Conservation (phyloP, 1,140 invertebrate genomes). For the Apis dorsata region DNA sequence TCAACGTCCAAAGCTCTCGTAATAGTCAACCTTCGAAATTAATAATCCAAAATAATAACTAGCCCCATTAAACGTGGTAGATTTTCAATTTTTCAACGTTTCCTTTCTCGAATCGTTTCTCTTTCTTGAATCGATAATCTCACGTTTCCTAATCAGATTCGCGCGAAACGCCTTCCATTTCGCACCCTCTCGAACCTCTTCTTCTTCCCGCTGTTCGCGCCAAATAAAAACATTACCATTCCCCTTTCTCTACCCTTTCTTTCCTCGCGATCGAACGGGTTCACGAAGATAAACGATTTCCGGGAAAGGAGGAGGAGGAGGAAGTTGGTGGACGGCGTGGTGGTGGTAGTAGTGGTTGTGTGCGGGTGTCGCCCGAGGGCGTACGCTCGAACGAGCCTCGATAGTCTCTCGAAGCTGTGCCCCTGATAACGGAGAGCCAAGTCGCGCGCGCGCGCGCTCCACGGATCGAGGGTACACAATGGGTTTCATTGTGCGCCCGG, state of each 20-base stretch:
- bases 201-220: neutral
- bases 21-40: no score
- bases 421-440: slow-evolving; percentile 23
- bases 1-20: no score
- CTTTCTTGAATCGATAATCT: no score
- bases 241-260: neutral
- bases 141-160: neutral
- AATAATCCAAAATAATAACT: no score
- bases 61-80: no score
- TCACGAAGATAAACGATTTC: slow-evolving; percentile 22
- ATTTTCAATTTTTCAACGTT: no score
- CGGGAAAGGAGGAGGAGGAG: neutral
- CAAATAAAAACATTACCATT: slow-evolving; percentile 37
- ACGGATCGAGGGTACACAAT: slow-evolving; percentile 43
- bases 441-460: neutral
- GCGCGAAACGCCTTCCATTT: neutral
- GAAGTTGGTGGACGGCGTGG: no score
- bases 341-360: neutral
- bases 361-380: neutral
- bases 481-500: slow-evolving; percentile 48
- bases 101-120: no score
- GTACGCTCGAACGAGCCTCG: slow-evolving; percentile 12
- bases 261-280: slow-evolving; percentile 3
- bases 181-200: neutral
- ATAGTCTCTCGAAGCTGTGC: neutral